Evolutionary conservation across 2,797 vertebrate species (phyloP), one percentile per base, ranked within the genome.

Genomic region (Gymnothorax javanicus): DNA sequence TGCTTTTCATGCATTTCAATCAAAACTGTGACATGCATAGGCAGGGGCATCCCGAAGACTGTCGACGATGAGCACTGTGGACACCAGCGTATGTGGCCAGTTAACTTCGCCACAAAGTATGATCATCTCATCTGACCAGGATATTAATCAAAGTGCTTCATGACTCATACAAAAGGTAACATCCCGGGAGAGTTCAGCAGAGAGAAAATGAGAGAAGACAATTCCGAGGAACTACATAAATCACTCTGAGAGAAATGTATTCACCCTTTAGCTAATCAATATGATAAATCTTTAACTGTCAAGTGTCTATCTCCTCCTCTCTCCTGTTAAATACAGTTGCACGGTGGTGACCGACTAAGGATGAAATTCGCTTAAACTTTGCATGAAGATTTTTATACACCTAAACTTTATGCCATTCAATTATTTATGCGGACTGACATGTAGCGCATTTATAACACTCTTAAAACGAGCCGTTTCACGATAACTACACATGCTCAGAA

Each of bases 131-230:
- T 62, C 33, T 25, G 67, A 75, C 59, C 82, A 62, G 69, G 43
- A 50, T 59, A 87, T 87, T 84, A 73, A 84, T 81, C 83, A 84
- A 52, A 33, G 71, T 67, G 52, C 59, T 54, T 15, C 52, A 20
- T 82, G 83, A 82, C 33, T 69, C 77, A 87, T 69, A 85, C 82
- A 87, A 85, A 73, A 67, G 75, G 83, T 82, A 85, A 50, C 84
- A 59, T 62, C 75, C 83, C 56, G 43, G 82, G 82, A 64, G 83
- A 67, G 71, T 85, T 85, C 82, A 85, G 82, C 82, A 85, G 87
- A 57, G 50, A 87, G 17, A 33, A 13, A 57, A n/a, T 64, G 73
- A 83, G 71, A 50, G 59, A n/a, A 59, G 59, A 85, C 59, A 81
- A 79, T 87, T 87, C 57, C 77, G n/a, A 25, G 85, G 15, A 52